Evolutionary conservation across 2,888 invertebrate genomes (phyloP).

Genomic region (Blera fallax): DNA sequence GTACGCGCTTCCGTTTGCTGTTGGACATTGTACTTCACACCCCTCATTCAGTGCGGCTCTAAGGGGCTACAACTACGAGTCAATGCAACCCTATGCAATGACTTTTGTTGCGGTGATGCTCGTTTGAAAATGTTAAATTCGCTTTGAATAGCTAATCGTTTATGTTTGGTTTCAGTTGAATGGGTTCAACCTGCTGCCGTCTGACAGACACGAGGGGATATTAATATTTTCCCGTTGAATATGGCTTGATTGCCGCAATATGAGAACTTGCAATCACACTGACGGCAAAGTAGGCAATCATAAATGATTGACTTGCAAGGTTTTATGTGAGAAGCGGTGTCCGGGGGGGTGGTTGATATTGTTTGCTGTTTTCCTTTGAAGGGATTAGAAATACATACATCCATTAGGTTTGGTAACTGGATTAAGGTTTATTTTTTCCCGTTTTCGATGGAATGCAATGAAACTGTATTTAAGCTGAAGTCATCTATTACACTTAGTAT

Average conservation of each 20-base stretch:
- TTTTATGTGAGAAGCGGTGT: conserved; percentile 6
- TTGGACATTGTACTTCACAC: conserved; percentile 54
- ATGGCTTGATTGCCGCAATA: conserved; percentile 77
- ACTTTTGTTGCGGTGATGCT: conserved; percentile 65
- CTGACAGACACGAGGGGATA: conserved; percentile 56
- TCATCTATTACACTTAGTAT: conserved; percentile 56
- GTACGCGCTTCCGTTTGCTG: conserved; percentile 70
- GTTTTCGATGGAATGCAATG: conserved; percentile 10
- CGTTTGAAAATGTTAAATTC: conserved; percentile 62
- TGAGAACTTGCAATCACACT: conserved; percentile 74
- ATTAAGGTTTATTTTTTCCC: conserved; percentile 12
- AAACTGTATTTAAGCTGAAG: conserved; percentile 56
- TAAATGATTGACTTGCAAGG: conserved; percentile 54
- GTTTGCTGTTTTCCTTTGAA: conserved; percentile 26
- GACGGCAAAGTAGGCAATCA: conserved; percentile 53
- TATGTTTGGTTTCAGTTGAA: conserved; percentile 72
- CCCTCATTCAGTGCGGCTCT: conserved; percentile 32
- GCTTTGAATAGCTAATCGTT: conserved; percentile 72
- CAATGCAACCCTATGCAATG: conserved; percentile 59
- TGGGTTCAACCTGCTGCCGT: conserved; percentile 65
- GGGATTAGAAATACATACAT: conserved; percentile 60
- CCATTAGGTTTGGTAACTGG: conserved; percentile 52
- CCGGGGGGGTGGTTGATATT: conserved; percentile 14
- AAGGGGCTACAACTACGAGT: conserved; percentile 5
- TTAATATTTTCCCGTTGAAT: conserved; percentile 51